A percentile compares a stretch with the other conserved stretches of the same genome.
These are phyloP conservation scores for Meles meles DNA, from an alignment of 2,113 vertebrate genomes.

Conservation along the genomic window DNA sequence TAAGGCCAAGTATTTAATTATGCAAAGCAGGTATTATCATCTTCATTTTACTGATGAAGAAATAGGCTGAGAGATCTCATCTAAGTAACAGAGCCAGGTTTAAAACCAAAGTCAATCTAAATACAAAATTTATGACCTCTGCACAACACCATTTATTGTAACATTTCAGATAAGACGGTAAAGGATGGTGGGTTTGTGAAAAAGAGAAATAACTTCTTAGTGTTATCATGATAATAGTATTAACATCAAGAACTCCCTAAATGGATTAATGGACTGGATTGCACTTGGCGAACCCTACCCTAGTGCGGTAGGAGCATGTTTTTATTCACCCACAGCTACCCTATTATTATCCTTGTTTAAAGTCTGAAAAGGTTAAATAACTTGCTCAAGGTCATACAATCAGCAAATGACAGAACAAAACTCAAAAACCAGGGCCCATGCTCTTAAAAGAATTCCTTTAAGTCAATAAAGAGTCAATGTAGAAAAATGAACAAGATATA, in stretches of 20 bases:
- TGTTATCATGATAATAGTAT: neutral
- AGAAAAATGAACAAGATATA: neutral
- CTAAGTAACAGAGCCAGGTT: neutral
- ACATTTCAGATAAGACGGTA: neutral
- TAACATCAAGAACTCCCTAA: neutral
- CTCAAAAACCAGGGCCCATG: neutral
- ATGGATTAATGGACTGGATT: neutral
- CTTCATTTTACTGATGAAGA: slow-evolving; percentile 20
- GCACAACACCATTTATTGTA: neutral
- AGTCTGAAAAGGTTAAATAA: neutral
- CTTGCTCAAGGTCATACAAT: neutral
- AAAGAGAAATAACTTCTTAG: neutral
- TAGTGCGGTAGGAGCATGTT: neutral
- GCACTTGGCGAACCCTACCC: neutral
- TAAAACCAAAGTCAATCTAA: neutral
- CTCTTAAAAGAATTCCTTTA: neutral
- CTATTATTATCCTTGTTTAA: neutral
- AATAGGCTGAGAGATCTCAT: neutral
- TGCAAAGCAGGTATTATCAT: neutral
- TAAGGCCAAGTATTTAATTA: neutral
- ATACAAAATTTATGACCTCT: neutral
- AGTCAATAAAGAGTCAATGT: neutral
- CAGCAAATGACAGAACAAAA: neutral
- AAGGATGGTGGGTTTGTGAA: neutral
- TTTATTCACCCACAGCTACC: neutral